Evolutionary conservation across 2,113 vertebrate species (phyloP), one percentile per base, ranked within the genome.

Genomic region (Misgurnus anguillicaudatus): DNA sequence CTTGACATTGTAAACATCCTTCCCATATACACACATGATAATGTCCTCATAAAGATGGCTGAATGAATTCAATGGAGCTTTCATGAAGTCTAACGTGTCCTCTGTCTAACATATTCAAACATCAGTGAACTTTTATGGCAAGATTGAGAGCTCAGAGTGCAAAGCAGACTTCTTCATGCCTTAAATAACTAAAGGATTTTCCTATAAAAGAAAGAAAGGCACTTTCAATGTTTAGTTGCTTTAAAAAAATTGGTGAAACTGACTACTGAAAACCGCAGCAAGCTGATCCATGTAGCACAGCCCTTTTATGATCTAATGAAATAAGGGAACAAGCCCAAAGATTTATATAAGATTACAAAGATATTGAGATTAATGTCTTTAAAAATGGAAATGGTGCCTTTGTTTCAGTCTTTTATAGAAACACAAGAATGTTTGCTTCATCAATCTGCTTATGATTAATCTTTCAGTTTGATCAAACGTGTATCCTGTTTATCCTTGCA

Each of bases 331-430:
- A 38, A 47, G 64, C 67, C 64, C 39, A 70, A 42, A 77, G 57
- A 77, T 31, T 63, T 5, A 57, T 24, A 53, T 65, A 71, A 61
- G 67, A 51, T 77, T 53, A 48, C 58, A 45, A 51, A 47, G 63
- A 71, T 80, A 68, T 70, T 41, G 57, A 39, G 72, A 65, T 16
- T 14, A 57, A 21, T 74, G 57, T 62, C n/a, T 61, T 74, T 62
- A 74, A 51, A 79, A 75, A 65, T 42, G 68, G 55, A 79, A 79
- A 42, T n/a, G 7, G 21, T 57, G 21, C 57, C 51, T 21, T 11
- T 16, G 65, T 45, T 70, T 16, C 1, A 51, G n/a, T 19, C 41
- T 41, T 51, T 21, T 31, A 13, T 7, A 69, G 45, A 53, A 17
- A 62, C 51, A 45, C 36, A 47, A 68, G 53, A 48, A 58, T 24